These are phyloP conservation scores for Nasua narica DNA, from an alignment of 2,797 vertebrate species.

Conservation along the genomic window DNA sequence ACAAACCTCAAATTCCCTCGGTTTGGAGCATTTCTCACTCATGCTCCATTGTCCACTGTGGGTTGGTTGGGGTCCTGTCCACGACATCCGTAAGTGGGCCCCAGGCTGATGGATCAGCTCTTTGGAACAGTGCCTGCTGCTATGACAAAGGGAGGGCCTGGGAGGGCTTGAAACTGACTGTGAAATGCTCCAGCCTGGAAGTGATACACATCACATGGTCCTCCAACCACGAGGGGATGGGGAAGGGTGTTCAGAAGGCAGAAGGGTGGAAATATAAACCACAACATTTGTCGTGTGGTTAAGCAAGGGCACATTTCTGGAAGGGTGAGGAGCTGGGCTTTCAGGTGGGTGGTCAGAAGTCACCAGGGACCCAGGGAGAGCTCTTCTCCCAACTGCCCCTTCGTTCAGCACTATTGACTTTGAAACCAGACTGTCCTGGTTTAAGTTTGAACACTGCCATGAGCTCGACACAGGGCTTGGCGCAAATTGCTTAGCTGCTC, in stretches of 20 bases:
- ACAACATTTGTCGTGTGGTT: not conserved
- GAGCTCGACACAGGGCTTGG: not conserved
- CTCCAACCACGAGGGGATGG: not conserved
- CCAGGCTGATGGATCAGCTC: not conserved
- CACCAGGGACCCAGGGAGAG: not conserved
- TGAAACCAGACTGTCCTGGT: not conserved
- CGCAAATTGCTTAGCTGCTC: not conserved
- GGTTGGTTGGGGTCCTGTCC: not conserved
- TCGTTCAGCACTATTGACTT: not conserved
- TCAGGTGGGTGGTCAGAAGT: not conserved
- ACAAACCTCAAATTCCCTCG: conserved; percentile 4
- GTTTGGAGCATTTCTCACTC: not conserved
- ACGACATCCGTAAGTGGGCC: not conserved
- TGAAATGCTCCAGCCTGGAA: not conserved
- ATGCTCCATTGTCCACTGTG: not conserved
- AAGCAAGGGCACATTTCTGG: not conserved
- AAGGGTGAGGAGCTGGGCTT: not conserved
- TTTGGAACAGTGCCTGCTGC: not conserved
- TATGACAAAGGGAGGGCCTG: not conserved
- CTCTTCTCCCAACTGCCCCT: not conserved
- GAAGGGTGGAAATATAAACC: not conserved
- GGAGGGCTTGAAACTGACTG: not conserved
- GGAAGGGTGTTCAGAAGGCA: not conserved
- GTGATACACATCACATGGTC: not conserved
- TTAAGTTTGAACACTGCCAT: conserved; percentile 18